Evolutionary conservation across 1,140 invertebrate species (phyloP), one percentile per base, ranked within the genome.

Genomic region (Ctenoplectra terminalis): DNA sequence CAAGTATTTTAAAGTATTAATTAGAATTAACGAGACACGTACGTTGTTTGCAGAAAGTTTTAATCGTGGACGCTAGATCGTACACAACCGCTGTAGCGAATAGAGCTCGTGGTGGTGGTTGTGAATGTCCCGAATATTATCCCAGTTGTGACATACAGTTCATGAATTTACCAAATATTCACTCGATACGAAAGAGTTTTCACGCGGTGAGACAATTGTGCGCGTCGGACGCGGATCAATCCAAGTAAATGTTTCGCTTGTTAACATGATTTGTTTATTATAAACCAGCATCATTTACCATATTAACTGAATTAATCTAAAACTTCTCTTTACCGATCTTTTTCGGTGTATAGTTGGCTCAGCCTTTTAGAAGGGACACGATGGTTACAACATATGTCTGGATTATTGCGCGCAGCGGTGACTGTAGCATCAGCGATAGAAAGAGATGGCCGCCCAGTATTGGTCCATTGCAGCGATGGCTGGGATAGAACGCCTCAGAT

Each of bases 401-500:
- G 96, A 11, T 94, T 99, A 46, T 90, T 98, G 77, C 96, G 96
- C 77, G 96, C 98, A 37, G 97, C 98, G 1, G 95, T 96, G 34
- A 96, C 96, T 8, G 96, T 98, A 34, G 97, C 96, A 0, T 96
- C 96, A 69, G 96, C 97, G 0, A 96, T 98, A 56, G 96, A 97
- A 84, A 95, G 95, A 46, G 97, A 98, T 77, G 97, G 96, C 77
- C 95, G 98, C 46, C 98, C 99, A 37, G 98, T 98, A 52, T 94
- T 99, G 69, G 98, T 99, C 0, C 98, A 99, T 92, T 99, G 98
- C 93, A 98, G 97, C 4, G 98, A 99, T 94, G 98, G 98, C 11
- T 99, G 98, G 98, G 98, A 99, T 94, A 95, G 98, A 82, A 99
- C 98, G 58, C 97, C 98, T 11, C 98, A 99, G 94, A 98, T 99